Base-by-base conservation (phyloP, 2,113 vertebrate species). In the Aplodontia rufa region DNA sequence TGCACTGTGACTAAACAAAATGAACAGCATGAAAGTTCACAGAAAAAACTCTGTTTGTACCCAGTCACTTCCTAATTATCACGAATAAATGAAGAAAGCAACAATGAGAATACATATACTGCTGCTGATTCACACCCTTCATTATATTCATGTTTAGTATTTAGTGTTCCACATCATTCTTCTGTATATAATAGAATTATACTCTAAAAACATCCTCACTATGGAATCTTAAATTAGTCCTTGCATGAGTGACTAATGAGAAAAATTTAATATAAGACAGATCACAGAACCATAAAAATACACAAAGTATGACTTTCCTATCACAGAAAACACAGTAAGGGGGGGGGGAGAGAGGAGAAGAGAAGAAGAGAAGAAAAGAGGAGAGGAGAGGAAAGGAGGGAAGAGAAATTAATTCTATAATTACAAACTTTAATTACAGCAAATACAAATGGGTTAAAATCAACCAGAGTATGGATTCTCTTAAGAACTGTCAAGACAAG, bases 401-500 rank as follows among this genome's bases (percentile, higher is more conserved):
- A n/a, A n/a, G n/a, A n/a, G n/a, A n/a, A n/a, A n/a, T n/a, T n/a
- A n/a, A n/a, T n/a, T n/a, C 32, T 49, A 78, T 17, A 55, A 14
- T 13, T 55, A 66, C 32, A 64, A 64, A 58, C 22, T 30, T 47
- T 62, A 47, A 64, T 47, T 64, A 82, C 42, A 45, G 30, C 32
- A 82, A 62, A 82, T 45, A 26, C 66, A 87, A 96, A 80, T 60
- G 22, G 9, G 28, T 79, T 93, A 76, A 87, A 91, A 51, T 87
- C 58, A 66, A 81, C 58, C 42, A 85, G 40, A 91, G 24, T 32
- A 81, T 4, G 30, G 51, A 82, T 35, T 76, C 9, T 60, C 45
- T 90, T 0, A 35, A 82, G 60, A 60, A 24, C 19, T 60, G 58
- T 60, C 58, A 60, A n/a, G 51, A 83, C 35, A 69, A 69, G 8